Evolutionary conservation across 1,140 invertebrate genomes (phyloP), one percentile per base, ranked within the genome.

Genomic region (Vollenhovia emeryi): DNA sequence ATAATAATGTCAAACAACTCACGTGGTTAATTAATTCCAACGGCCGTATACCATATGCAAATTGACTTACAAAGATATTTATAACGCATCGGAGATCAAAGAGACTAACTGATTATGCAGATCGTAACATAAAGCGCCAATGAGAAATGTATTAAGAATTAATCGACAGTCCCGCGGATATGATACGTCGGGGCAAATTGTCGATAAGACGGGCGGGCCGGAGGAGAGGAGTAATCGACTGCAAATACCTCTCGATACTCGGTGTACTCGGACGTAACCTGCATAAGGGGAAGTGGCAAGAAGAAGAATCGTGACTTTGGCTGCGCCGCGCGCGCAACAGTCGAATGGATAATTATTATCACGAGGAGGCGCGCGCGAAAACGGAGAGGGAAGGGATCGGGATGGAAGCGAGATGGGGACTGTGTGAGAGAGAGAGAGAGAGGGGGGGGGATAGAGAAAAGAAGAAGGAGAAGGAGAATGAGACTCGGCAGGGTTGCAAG

Each of bases 291-390:
- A 85, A 83, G 40, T 60, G 74, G 68, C 75, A 76, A 71, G 88
- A 87, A 64, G 80, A 78, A 59, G 71, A 21, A 87, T 90, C 88
- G 89, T 89, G 85, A 89, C 85, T 90, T 85, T 87, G 82, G 57
- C 68, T 84, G 57, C 40, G 18, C 55, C 62, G 71, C 33, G 71
- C 33, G 71, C 36, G 75, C 75, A 74, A 66, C 73, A 76, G 27
- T 68, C 89, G 76, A 89, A 40, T 48, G 60, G 83, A 87, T 90
- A 89, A 83, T 89, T 87, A 90, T 90, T 89, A 90, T 89, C 88
- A 55, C 85, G 18, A 71, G 48, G 60, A 89, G 79, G 50, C 48
- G 88, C 33, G 88, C 27, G 33, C 15, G 52, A 57, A 78, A 50
- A 24, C 50, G n/a, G 30, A 40, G 48, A 66, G 66, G 27, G 15